Conservation (phyloP, 2,797 vertebrate species). For the Anniella stebbinsi region DNA sequence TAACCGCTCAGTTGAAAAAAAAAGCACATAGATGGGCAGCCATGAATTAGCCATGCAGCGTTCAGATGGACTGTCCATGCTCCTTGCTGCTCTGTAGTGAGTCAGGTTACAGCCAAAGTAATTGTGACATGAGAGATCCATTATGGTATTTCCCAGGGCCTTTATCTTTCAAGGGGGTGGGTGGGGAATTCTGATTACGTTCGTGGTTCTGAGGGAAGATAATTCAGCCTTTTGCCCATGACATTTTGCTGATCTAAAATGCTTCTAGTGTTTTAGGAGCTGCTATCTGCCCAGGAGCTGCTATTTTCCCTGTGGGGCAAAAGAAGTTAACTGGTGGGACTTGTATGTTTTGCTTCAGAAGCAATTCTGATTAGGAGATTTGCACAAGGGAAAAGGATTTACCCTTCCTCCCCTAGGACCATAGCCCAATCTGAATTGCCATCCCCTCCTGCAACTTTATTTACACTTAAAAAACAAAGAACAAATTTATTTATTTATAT, state of each 20-base stretch:
- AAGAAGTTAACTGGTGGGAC: not conserved
- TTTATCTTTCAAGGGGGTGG: too few relatives aligned
- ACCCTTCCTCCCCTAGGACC: not conserved
- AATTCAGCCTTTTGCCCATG: not conserved
- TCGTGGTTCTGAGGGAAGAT: not conserved
- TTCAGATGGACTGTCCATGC: too few relatives aligned
- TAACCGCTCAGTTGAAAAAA: conserved; percentile 25
- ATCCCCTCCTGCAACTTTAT: not conserved
- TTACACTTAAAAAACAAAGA: not conserved
- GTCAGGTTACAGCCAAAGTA: not conserved
- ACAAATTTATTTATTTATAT: too few relatives aligned
- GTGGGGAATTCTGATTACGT: too few relatives aligned
- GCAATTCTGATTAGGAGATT: not conserved
- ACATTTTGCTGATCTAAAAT: not conserved
- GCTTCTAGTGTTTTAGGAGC: not conserved
- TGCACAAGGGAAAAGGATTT: not conserved
- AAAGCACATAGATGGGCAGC: conserved; percentile 23
- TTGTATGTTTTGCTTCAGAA: not conserved
- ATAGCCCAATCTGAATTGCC: not conserved
- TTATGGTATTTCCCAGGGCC: not conserved
- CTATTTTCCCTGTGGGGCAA: not conserved
- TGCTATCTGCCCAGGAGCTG: not conserved
- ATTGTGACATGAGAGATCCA: not conserved
- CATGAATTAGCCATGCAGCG: not conserved
- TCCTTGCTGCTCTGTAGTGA: not conserved